These are phyloP conservation scores for Drymodes brunneopygia DNA, from an alignment of 2,113 vertebrate genomes.

Conservation along the genomic window DNA sequence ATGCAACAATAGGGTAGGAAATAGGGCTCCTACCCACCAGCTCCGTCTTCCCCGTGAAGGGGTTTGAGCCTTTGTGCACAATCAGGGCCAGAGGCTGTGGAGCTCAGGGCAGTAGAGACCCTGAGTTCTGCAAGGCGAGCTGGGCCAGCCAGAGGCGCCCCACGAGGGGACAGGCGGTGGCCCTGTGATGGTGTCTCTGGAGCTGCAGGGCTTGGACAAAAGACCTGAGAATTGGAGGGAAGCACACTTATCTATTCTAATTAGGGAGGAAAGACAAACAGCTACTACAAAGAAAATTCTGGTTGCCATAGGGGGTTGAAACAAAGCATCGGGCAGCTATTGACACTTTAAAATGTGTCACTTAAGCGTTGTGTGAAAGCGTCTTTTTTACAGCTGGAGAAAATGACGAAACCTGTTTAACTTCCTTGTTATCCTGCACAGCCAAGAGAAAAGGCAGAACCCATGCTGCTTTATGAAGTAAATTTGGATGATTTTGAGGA, in stretches of 20 bases:
- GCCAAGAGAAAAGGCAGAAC: background rate
- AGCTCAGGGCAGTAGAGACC: background rate
- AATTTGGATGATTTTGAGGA: background rate
- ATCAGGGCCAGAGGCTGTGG: background rate
- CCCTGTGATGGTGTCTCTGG: background rate
- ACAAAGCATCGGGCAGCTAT: background rate
- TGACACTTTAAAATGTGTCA: background rate
- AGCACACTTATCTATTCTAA: background rate
- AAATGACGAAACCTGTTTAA: background rate
- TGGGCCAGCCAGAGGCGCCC: background rate
- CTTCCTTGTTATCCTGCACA: background rate
- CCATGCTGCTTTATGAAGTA: background rate
- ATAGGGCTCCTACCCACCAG: background rate
- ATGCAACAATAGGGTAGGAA: background rate
- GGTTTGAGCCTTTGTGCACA: background rate
- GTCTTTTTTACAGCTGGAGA: background rate
- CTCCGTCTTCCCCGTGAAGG: fast-evolving
- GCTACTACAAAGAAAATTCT: background rate
- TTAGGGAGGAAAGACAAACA: background rate
- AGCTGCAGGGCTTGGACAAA: background rate
- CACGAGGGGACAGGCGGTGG: background rate
- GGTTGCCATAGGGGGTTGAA: background rate
- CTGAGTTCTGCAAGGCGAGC: background rate
- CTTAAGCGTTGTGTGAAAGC: background rate
- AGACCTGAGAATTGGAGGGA: background rate